Conservation (phyloP, 2,888 invertebrate genomes). For the Drosophila pseudotakahashii region DNA sequence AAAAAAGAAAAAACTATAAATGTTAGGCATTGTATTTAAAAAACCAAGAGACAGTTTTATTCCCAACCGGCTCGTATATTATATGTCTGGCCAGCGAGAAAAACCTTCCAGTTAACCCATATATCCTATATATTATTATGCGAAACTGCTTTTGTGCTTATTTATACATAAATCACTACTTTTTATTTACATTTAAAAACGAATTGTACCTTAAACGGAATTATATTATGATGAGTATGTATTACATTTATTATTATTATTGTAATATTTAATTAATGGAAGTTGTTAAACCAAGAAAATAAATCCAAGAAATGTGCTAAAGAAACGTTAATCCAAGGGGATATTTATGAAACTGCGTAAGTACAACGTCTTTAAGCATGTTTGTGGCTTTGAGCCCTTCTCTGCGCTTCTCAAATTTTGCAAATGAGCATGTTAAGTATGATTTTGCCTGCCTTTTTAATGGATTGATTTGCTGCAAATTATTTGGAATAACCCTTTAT, state of each 20-base stretch:
- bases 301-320: constrained; percentile 62
- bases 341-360: constrained; percentile 5
- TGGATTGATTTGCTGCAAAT: constrained; percentile 12
- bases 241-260: constrained; percentile 54
- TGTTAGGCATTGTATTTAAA: constrained; percentile 30
- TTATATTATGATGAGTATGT: constrained; percentile 53
- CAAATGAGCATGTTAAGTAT: neutral
- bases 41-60: constrained; percentile 30
- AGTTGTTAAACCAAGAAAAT: constrained; percentile 65
- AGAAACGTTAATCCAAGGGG: neutral
- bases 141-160: constrained; percentile 40
- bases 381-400: neutral
- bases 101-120: constrained; percentile 35
- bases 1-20: constrained; percentile 4
- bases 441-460: constrained; percentile 12
- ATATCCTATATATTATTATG: constrained; percentile 25
- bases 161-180: constrained; percentile 23
- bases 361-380: constrained; percentile 12
- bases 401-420: constrained; percentile 1
- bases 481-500: neutral
- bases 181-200: constrained; percentile 52
- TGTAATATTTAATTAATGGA: constrained; percentile 58
- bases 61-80: constrained; percentile 16
- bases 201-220: constrained; percentile 74
- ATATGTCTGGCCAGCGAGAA: constrained; percentile 9